Percentiles rank a stretch among this genome's conserved stretches.
Evolutionary conservation across 2,888 invertebrate genomes (phyloP).

Genomic region (Aromia moschata): DNA sequence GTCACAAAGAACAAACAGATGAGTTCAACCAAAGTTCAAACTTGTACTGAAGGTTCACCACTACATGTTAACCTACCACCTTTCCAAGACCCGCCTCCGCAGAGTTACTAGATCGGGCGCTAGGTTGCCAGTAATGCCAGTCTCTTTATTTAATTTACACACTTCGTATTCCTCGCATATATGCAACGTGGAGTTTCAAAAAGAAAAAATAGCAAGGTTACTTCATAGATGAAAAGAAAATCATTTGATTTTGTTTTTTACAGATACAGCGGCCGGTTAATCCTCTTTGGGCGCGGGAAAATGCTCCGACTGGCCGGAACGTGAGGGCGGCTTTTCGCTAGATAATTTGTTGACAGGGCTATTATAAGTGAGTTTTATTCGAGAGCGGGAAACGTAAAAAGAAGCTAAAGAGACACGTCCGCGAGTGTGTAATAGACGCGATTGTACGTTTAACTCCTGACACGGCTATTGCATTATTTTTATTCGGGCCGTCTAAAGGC

Average conservation of each 20-base stretch:
- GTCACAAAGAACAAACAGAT: too few species aligned
- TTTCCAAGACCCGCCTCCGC: too few species aligned
- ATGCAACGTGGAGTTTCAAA: too few species aligned
- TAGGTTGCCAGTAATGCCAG: too few species aligned
- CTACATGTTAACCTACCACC: too few species aligned
- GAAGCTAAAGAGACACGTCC: conserved; percentile 45
- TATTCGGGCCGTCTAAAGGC: conserved; percentile 46
- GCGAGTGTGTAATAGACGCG: conserved; percentile 45
- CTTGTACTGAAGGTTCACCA: too few species aligned
- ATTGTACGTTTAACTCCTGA: conserved; percentile 49
- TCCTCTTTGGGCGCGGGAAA: conserved; percentile 16
- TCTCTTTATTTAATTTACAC: too few species aligned
- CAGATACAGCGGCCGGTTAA: conserved; percentile 10
- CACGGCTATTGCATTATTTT: conserved; percentile 56
- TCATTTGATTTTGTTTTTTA: conserved; percentile 16
- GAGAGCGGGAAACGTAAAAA: conserved; percentile 39
- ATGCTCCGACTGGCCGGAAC: conserved; percentile 17
- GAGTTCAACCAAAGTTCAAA: too few species aligned
- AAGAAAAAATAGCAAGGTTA: too few species aligned
- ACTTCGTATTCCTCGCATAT: too few species aligned
- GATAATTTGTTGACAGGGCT: conserved; percentile 45
- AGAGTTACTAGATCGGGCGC: too few species aligned
- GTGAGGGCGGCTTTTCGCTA: conserved; percentile 26
- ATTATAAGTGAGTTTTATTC: conserved; percentile 48
- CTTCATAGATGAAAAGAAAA: conserved; percentile 13